Percentiles rank a stretch among this genome's conserved stretches.
Conservation (phyloP, 2,113 vertebrate species). For the Rynchops niger region DNA sequence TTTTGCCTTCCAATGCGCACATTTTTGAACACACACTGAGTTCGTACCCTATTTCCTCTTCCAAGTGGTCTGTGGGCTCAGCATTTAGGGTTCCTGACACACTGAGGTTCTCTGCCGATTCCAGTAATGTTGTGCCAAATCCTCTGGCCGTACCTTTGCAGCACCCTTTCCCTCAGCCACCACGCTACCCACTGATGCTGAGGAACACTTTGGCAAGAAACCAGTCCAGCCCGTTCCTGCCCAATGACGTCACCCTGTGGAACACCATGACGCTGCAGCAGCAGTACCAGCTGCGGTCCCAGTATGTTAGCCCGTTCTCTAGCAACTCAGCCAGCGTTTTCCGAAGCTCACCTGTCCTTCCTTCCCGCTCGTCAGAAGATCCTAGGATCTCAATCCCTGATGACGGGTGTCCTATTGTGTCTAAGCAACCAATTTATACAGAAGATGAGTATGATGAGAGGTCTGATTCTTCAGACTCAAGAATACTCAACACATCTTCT, state of each 20-base stretch:
- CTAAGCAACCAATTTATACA: conserved; percentile 88
- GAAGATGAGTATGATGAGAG: conserved; percentile 96
- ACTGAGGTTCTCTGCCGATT: conserved; percentile 86
- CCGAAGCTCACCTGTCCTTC: conserved; percentile 84
- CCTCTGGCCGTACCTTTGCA: conserved; percentile 87
- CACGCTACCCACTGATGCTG: conserved; percentile 92
- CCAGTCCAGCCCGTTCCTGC: conserved; percentile 87
- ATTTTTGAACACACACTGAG: conserved; percentile 89
- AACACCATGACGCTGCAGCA: conserved; percentile 98
- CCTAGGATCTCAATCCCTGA: conserved; percentile 85
- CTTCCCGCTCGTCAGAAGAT: conserved; percentile 82
- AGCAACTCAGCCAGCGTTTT: conserved; percentile 80
- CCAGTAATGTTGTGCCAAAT: conserved; percentile 80
- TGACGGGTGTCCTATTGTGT: conserved; percentile 83
- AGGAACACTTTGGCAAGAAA: conserved; percentile 90
- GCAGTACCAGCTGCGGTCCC: conserved; percentile 95
- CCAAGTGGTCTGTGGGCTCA: conserved; percentile 97
- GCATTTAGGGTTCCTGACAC: conserved; percentile 95
- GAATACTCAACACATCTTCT: conserved; percentile 89
- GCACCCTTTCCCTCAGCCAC: conserved; percentile 90
- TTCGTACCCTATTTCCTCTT: conserved; percentile 88
- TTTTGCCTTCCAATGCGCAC: conserved; percentile 86
- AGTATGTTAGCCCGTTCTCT: conserved; percentile 93
- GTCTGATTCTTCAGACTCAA: conserved; percentile 93
- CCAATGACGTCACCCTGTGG: conserved; percentile 94